Conservation (phyloP, 2,888 invertebrate genomes). For the Patella depressa region DNA sequence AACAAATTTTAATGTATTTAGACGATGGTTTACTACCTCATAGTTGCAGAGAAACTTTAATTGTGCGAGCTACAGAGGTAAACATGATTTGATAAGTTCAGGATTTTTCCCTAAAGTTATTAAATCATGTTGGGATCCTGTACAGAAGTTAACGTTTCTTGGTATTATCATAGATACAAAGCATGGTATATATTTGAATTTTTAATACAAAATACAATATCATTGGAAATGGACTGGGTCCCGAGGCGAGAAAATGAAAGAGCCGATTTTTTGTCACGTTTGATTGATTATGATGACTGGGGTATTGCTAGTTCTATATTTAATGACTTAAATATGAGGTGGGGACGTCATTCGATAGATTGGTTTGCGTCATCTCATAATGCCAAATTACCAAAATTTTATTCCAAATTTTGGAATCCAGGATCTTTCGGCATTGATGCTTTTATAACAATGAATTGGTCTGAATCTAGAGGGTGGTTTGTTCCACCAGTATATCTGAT, state of each 20-base stretch:
- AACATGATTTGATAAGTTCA: neutral
- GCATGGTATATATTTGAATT: neutral
- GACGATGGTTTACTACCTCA: neutral
- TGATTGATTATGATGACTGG: conserved; percentile 41
- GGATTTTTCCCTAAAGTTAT: neutral
- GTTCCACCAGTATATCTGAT: conserved; percentile 25
- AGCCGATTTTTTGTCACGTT: conserved; percentile 35
- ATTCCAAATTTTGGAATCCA: conserved; percentile 28
- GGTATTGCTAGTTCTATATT: conserved; percentile 30
- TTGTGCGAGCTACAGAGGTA: neutral
- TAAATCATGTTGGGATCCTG: neutral
- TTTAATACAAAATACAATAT: no score
- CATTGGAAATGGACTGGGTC: neutral
- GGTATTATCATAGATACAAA: neutral
- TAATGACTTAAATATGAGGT: conserved; percentile 25
- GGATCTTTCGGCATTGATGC: neutral
- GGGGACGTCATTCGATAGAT: conserved; percentile 36
- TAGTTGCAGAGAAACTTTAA: neutral
- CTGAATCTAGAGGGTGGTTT: conserved; percentile 15
- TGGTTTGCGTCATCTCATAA: conserved; percentile 36
- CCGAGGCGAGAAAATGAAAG: no score
- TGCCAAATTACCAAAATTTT: conserved; percentile 34
- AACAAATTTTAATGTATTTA: neutral
- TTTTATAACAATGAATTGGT: neutral
- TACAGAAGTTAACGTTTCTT: neutral